Evolutionary conservation across 1,140 invertebrate species (phyloP).

Genomic region (Zophobas morio): DNA sequence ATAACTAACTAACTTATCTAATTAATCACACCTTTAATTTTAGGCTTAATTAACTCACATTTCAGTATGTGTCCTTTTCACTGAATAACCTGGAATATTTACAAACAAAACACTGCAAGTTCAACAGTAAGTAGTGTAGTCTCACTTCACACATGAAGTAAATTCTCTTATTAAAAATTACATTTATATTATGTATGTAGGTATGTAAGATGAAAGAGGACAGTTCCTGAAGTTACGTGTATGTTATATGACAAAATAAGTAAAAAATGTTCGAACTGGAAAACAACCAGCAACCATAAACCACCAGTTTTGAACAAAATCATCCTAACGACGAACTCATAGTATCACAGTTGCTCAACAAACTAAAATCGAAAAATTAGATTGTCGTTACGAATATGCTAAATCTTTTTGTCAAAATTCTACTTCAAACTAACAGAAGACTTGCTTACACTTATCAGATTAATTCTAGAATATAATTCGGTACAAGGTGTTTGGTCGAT

Average conservation of each 20-base stretch:
- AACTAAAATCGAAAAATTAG: conserved; percentile 21
- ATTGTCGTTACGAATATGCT: conserved; percentile 16
- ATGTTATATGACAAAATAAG: conserved; percentile 25
- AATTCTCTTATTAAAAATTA: conserved; percentile 47
- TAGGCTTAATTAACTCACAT: conserved; percentile 56
- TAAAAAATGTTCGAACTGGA: conserved; percentile 11
- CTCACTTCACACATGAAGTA: conserved; percentile 50
- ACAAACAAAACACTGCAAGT: conserved; percentile 54
- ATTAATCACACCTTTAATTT: conserved; percentile 63
- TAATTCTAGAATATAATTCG: no score
- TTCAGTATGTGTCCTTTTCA: conserved; percentile 49
- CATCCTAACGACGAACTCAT: not conserved
- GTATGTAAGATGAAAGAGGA: conserved; percentile 51
- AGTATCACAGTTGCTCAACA: conserved; percentile 28
- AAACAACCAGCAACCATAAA: conserved; percentile 16
- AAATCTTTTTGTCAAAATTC: no score
- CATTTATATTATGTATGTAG: conserved; percentile 51
- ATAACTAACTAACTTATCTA: conserved; percentile 58
- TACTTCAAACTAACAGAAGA: not conserved
- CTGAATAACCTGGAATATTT: conserved; percentile 52
- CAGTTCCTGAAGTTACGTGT: conserved; percentile 44
- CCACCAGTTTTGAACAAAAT: not conserved
- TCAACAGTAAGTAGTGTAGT: conserved; percentile 47
- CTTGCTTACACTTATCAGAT: no score
- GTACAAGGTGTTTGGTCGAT: not conserved